Evolutionary conservation across 2,797 vertebrate species (phyloP).

Genomic region (Phalanger gymnotis): DNA sequence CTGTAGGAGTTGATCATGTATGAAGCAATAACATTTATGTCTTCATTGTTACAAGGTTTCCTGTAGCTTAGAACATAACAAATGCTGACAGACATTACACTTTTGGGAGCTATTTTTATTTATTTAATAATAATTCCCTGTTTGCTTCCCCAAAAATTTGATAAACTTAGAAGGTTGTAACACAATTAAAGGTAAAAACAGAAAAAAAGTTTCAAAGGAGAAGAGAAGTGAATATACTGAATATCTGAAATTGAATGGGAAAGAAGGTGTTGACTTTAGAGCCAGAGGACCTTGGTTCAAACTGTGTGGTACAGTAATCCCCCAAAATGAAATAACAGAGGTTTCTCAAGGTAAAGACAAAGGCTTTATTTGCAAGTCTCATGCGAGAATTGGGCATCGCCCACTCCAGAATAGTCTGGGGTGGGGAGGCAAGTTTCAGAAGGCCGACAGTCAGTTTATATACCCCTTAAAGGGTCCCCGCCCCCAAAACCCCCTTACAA

Average conservation of each 20-base stretch:
- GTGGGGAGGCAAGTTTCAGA: too few relatives aligned
- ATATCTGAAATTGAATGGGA: background rate
- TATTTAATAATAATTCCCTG: background rate
- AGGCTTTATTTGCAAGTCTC: too few relatives aligned
- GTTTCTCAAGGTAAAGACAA: too few relatives aligned
- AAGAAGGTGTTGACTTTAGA: background rate
- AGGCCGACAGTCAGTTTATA: too few relatives aligned
- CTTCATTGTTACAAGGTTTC: slow-evolving; percentile 22
- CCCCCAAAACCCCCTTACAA: too few relatives aligned
- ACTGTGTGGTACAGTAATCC: too few relatives aligned
- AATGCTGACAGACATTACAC: slow-evolving; percentile 20
- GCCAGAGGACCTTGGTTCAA: background rate
- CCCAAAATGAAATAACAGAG: too few relatives aligned
- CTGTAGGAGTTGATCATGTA: background rate
- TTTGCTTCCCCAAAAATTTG: background rate
- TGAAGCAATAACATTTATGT: background rate
- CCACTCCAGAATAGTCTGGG: too few relatives aligned
- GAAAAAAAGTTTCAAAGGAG: background rate
- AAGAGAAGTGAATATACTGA: background rate
- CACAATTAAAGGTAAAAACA: background rate
- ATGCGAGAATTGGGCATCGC: too few relatives aligned
- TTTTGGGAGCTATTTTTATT: background rate
- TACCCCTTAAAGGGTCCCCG: too few relatives aligned
- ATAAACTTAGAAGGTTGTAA: background rate
- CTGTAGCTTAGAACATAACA: slow-evolving; percentile 15